These are phyloP conservation scores for Cossypha heuglini DNA, from an alignment of 2,797 vertebrate species.

Conservation along the genomic window DNA sequence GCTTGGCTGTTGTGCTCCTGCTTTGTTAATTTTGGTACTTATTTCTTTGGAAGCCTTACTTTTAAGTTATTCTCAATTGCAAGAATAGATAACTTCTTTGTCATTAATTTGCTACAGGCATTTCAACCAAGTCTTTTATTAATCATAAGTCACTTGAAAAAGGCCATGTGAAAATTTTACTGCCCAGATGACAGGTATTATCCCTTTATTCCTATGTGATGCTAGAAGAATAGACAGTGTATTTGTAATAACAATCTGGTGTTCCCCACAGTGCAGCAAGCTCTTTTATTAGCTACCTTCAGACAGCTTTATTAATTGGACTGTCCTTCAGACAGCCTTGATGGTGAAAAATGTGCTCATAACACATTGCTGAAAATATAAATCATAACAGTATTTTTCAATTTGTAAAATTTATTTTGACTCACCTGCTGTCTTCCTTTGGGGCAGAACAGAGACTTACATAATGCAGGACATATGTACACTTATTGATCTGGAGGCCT, in stretches of 20 bases:
- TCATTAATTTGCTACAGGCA: neutral
- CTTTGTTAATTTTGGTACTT: neutral
- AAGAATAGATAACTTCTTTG: neutral
- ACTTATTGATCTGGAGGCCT: neutral
- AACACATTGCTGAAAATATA: neutral
- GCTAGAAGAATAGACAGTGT: neutral
- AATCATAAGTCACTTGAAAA: conserved; percentile 6
- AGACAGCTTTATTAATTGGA: conserved; percentile 16
- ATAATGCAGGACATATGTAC: neutral
- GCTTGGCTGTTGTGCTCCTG: neutral
- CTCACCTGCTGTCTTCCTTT: neutral
- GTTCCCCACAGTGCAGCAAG: neutral
- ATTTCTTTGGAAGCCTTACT: neutral
- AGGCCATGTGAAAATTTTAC: neutral
- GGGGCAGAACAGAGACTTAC: neutral
- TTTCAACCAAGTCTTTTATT: neutral
- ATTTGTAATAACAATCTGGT: neutral
- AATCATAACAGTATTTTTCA: neutral
- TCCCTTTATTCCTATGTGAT: neutral
- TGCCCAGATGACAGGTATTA: neutral
- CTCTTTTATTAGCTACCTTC: conserved; percentile 3
- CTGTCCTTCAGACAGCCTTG: conserved; percentile 16
- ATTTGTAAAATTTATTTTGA: neutral
- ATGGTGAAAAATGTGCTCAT: neutral
- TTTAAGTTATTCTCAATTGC: neutral